Conservation (phyloP, 2,888 invertebrate species). For the Calameuta filiformis region DNA sequence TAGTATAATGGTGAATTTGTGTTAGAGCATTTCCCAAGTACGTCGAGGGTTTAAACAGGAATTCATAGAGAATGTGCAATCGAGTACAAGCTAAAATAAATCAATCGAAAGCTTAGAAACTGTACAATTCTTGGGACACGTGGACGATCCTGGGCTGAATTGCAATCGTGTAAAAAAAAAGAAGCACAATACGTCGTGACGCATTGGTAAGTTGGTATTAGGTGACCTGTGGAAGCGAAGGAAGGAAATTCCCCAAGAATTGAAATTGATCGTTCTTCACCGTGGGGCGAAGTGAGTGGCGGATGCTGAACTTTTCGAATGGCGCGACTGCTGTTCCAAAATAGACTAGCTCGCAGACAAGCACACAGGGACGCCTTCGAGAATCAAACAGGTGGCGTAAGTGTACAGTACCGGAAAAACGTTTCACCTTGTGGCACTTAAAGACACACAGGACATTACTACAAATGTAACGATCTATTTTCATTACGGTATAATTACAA, state of each 20-base stretch:
- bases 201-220: neutral
- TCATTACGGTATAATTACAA: constrained; percentile 55
- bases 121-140: neutral
- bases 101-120: neutral
- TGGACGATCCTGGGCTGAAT: neutral
- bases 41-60: neutral
- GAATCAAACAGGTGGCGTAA: constrained; percentile 55
- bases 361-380: constrained; percentile 12
- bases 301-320: constrained; percentile 13
- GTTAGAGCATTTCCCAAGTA: neutral
- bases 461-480: constrained; percentile 59
- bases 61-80: neutral
- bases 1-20: neutral
- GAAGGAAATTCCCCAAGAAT: constrained; percentile 43
- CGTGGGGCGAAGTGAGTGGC: constrained; percentile 10
- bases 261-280: constrained; percentile 32
- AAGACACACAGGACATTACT: constrained; percentile 10
- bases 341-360: constrained; percentile 44
- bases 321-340: constrained; percentile 30
- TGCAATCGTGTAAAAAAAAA: neutral
- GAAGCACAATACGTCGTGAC: neutral
- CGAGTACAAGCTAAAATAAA: neutral
- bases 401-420: constrained; percentile 14
- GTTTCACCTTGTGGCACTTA: constrained; percentile 11
- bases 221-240: neutral